Percentiles rank a stretch among this genome's conserved stretches.
These are phyloP conservation scores for Tachina grossa DNA, from an alignment of 2,888 invertebrate species.

Conservation along the genomic window DNA sequence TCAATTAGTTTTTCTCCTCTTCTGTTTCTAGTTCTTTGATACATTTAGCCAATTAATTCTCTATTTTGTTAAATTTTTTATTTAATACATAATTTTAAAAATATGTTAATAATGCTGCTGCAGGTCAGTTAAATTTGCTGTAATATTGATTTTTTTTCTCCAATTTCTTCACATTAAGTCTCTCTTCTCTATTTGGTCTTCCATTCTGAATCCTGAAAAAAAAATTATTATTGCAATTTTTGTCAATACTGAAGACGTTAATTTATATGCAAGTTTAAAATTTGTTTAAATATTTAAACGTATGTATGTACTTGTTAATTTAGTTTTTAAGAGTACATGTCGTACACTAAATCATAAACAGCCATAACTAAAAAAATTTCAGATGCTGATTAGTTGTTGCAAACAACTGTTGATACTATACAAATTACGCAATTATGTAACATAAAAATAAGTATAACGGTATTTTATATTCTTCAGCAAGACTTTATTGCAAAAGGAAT, in stretches of 20 bases:
- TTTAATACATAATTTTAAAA: conserved; percentile 26
- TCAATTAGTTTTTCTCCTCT: conserved; percentile 24
- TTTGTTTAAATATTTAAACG: no score
- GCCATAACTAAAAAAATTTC: no score
- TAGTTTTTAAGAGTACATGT: no score
- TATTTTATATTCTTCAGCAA: no score
- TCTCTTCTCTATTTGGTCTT: conserved; percentile 1
- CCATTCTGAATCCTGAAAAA: not conserved
- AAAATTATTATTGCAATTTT: not conserved
- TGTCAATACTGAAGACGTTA: conserved; percentile 11
- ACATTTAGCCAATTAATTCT: not conserved
- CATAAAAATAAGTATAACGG: no score
- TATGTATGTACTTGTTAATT: no score
- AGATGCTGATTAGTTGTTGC: no score
- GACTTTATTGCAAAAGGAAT: no score
- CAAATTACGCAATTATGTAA: no score
- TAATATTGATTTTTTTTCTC: conserved; percentile 68
- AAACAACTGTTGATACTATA: no score
- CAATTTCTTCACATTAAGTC: conserved; percentile 10
- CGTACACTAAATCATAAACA: no score
- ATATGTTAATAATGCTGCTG: conserved; percentile 68
- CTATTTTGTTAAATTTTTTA: conserved; percentile 30
- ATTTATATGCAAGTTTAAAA: not conserved
- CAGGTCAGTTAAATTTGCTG: conserved; percentile 65
- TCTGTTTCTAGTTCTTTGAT: conserved; percentile 10